phyloP scores from a whole-genome alignment of 1,140 invertebrate genomes.

The Zaprionus gabonicus region DNA sequence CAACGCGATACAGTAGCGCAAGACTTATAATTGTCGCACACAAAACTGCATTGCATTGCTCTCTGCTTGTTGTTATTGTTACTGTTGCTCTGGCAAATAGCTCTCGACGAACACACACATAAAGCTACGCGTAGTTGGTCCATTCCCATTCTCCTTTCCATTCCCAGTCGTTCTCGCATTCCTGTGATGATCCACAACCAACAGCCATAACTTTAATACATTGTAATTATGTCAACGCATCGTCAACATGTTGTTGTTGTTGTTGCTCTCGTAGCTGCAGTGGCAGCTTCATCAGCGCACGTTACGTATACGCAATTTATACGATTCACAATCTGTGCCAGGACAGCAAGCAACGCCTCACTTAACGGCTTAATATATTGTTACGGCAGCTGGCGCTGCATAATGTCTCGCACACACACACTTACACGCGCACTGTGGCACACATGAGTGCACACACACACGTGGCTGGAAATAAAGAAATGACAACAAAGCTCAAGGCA shows the following conservation, averaged over 20 bases:
- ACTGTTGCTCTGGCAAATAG: constrained; percentile 16
- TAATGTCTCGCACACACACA: constrained; percentile 51
- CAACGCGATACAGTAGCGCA: constrained; percentile 62
- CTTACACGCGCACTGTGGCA: constrained; percentile 8
- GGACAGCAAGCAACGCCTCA: constrained; percentile 60
- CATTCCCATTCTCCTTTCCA: neutral
- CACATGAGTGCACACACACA: constrained; percentile 53
- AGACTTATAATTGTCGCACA: constrained; percentile 79
- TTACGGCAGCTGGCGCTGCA: constrained; percentile 72
- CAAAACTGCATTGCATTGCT: constrained; percentile 28
- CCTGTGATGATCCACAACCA: constrained; percentile 30
- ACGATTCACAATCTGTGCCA: constrained; percentile 71
- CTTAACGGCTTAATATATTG: constrained; percentile 82
- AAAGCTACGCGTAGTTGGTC: constrained; percentile 5
- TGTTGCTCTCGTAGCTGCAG: constrained; percentile 14
- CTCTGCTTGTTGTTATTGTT: constrained; percentile 8
- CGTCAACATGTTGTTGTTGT: constrained; percentile 16
- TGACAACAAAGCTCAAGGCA: constrained; percentile 56
- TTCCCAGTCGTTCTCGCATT: constrained; percentile 32
- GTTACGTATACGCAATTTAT: constrained; percentile 73
- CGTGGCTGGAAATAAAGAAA: constrained; percentile 37
- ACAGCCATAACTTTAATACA: constrained; percentile 72
- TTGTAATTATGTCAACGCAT: constrained; percentile 76
- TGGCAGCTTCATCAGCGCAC: constrained; percentile 29
- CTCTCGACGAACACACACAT: neutral